Percentiles rank a stretch among this genome's conserved stretches.
These are phyloP conservation scores for Drosophila suboccidentalis DNA, from an alignment of 2,888 invertebrate genomes.

Conservation along the genomic window DNA sequence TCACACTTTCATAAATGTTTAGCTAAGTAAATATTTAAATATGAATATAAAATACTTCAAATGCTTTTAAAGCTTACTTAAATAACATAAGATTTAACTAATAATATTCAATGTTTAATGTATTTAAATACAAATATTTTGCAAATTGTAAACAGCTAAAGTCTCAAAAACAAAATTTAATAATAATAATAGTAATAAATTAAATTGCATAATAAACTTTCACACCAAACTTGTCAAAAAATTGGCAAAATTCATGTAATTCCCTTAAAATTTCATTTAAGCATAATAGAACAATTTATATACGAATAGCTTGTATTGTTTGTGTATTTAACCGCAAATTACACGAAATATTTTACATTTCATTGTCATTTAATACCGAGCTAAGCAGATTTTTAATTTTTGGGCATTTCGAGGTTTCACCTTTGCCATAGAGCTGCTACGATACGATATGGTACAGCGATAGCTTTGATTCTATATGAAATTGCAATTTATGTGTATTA, in stretches of 20 bases:
- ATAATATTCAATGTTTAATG: no score
- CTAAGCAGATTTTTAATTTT: constrained; percentile 19
- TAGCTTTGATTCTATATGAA: constrained; percentile 48
- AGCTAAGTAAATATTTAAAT: no score
- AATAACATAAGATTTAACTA: no score
- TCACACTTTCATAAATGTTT: no score
- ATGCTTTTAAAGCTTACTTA: no score
- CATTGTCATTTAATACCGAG: constrained; percentile 45
- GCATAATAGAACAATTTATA: constrained; percentile 26
- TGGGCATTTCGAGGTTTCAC: constrained; percentile 6
- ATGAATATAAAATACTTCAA: no score
- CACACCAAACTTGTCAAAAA: constrained; percentile 15
- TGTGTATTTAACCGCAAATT: constrained; percentile 43
- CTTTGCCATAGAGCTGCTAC: constrained; percentile 1
- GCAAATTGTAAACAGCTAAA: not conserved
- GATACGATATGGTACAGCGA: not conserved
- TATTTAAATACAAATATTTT: no score
- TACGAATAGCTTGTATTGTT: constrained; percentile 30
- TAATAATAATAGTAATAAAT: not conserved
- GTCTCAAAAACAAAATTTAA: not conserved
- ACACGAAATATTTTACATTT: constrained; percentile 38
- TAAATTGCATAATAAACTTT: constrained; percentile 1
- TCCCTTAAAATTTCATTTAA: constrained; percentile 1
- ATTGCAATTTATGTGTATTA: constrained; percentile 70
- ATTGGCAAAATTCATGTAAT: constrained; percentile 1